phyloP scores from a whole-genome alignment of 2,888 invertebrate genomes.

The Phymatocera aterrima region DNA sequence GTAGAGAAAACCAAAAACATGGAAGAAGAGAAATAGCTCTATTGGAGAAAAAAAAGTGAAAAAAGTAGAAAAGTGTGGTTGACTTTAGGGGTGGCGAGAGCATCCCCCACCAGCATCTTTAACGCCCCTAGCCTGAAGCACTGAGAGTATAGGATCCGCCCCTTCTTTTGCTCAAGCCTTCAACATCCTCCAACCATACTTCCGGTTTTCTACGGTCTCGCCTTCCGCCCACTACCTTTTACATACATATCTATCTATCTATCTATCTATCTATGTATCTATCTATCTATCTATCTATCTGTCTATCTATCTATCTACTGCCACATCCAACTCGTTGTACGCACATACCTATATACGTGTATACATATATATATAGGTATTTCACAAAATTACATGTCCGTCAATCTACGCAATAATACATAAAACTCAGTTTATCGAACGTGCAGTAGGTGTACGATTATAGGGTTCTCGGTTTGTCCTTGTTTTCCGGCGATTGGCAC shows the following conservation, averaged over 20 bases:
- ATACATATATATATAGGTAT: no score
- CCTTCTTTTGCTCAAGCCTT: constrained; percentile 71
- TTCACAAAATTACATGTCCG: no score
- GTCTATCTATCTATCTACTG: background rate
- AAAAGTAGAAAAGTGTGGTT: constrained; percentile 53
- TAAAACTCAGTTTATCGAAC: no score
- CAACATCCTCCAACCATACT: constrained; percentile 71
- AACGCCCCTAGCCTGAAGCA: constrained; percentile 67
- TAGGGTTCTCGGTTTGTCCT: no score
- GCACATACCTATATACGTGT: background rate
- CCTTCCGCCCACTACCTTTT: constrained; percentile 57
- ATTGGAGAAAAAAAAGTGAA: constrained; percentile 41
- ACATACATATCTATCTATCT: no score
- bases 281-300: no score
- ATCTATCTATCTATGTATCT: background rate
- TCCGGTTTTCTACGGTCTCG: constrained; percentile 64
- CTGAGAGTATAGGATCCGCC: constrained; percentile 66
- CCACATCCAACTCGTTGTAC: no score
- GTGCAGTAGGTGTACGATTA: no score
- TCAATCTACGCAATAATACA: no score
- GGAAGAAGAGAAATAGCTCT: constrained; percentile 48
- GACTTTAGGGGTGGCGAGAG: constrained; percentile 66
- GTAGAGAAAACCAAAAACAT: no score
- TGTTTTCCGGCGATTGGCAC: no score
- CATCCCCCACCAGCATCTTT: constrained; percentile 70